Conservation (phyloP, 1,140 invertebrate genomes). For the Eumaeus atala region DNA sequence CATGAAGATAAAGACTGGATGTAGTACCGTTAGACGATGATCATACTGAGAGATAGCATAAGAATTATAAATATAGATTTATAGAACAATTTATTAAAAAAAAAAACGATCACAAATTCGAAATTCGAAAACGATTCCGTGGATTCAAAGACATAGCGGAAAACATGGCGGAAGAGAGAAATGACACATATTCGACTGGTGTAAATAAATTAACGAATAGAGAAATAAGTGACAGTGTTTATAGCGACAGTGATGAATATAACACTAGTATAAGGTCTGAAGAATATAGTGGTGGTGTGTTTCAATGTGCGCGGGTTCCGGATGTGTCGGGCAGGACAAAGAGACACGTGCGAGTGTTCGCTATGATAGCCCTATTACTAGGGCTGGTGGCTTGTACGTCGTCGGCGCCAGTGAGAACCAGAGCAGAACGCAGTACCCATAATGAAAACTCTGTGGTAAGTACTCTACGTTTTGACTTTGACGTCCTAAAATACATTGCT, state of each 20-base stretch:
- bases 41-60: slow-evolving; percentile 19
- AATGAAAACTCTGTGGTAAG: slow-evolving; percentile 57
- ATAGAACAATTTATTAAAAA: too few species aligned
- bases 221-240: slow-evolving; percentile 1
- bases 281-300: background rate
- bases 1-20: slow-evolving; percentile 44
- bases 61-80: too few species aligned
- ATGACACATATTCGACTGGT: background rate
- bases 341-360: slow-evolving; percentile 41
- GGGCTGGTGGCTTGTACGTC: slow-evolving; percentile 39
- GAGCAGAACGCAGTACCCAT: slow-evolving; percentile 37
- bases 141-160: background rate
- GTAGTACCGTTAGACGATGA: slow-evolving; percentile 38
- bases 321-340: slow-evolving; percentile 51
- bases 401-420: slow-evolving; percentile 41
- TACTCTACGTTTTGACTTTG: slow-evolving; percentile 3
- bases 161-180: background rate
- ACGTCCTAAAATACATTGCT: too few species aligned
- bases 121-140: background rate
- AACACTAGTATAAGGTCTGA: too few species aligned
- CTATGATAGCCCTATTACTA: slow-evolving; percentile 43
- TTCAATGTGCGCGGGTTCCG: slow-evolving; percentile 20
- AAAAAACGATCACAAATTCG: background rate
- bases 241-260: too few species aligned
- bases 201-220: background rate